Evolutionary conservation across 2,888 invertebrate genomes (phyloP).

Genomic region (Aleiodes testaceus): DNA sequence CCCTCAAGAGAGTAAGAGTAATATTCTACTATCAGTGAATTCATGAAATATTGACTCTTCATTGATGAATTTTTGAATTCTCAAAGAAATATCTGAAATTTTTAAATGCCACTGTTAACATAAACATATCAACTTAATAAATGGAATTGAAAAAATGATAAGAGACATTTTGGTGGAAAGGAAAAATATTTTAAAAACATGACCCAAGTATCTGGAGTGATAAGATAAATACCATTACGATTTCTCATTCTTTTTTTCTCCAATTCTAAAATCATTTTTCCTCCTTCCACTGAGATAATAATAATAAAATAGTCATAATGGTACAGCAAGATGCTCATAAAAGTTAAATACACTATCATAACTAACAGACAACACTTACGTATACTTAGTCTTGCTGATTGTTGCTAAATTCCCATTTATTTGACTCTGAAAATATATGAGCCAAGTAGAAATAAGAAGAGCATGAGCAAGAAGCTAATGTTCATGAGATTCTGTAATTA

Average conservation of each 20-base stretch:
- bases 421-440: slow-evolving; percentile 17
- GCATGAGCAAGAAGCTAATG: slow-evolving; percentile 31
- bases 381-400: slow-evolving; percentile 5
- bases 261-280: not conserved
- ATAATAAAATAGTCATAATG: slow-evolving; percentile 34
- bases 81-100: too few species aligned
- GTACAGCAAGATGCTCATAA: slow-evolving; percentile 24
- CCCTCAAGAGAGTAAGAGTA: slow-evolving; percentile 17
- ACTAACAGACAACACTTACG: slow-evolving; percentile 7
- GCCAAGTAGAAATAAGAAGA: not conserved
- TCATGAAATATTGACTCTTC: slow-evolving; percentile 16
- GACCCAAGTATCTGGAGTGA: too few species aligned
- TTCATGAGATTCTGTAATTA: slow-evolving; percentile 34
- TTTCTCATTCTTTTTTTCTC: not conserved
- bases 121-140: too few species aligned
- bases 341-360: slow-evolving; percentile 30
- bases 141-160: not conserved
- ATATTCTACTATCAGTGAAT: slow-evolving; percentile 24
- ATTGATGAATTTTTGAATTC: not conserved
- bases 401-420: slow-evolving; percentile 20
- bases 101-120: too few species aligned
- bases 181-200: too few species aligned
- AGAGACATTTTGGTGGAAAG: too few species aligned
- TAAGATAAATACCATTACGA: too few species aligned
- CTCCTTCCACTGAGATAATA: not conserved